Conservation (phyloP, 2,888 invertebrate genomes). For the Trilocha varians region DNA sequence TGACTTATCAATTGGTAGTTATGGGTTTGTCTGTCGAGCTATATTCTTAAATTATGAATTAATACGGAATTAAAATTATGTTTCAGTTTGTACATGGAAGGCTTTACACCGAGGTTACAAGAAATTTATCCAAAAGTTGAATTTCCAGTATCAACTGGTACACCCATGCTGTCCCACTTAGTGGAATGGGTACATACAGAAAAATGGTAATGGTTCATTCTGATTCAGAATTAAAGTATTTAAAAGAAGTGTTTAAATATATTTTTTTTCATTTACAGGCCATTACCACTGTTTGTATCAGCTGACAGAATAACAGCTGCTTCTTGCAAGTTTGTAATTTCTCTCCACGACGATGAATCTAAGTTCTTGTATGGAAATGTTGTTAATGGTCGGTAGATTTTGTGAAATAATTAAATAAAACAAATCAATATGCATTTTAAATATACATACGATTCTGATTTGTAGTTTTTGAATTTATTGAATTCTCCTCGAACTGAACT, state of each 20-base stretch:
- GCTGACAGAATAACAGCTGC: conserved; percentile 25
- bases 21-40: no score
- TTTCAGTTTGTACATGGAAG: conserved; percentile 80
- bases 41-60: no score
- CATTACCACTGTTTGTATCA: conserved; percentile 22
- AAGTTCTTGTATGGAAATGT: conserved; percentile 32
- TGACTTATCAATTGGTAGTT: no score
- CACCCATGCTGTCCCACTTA: conserved; percentile 10
- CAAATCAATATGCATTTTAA: neutral
- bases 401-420: neutral
- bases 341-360: conserved; percentile 34
- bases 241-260: conserved; percentile 51
- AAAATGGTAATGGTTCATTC: neutral
- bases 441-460: neutral
- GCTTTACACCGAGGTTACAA: conserved; percentile 79
- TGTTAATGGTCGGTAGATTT: conserved; percentile 28
- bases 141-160: conserved; percentile 69
- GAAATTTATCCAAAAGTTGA: conserved; percentile 81
- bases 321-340: conserved; percentile 25
- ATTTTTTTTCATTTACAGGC: conserved; percentile 25
- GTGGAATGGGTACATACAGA: conserved; percentile 7
- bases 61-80: no score
- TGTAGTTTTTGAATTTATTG: neutral
- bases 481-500: no score
- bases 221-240: conserved; percentile 21